phyloP scores from a whole-genome alignment of 2,113 vertebrate genomes.

The Ginglymostoma cirratum region DNA sequence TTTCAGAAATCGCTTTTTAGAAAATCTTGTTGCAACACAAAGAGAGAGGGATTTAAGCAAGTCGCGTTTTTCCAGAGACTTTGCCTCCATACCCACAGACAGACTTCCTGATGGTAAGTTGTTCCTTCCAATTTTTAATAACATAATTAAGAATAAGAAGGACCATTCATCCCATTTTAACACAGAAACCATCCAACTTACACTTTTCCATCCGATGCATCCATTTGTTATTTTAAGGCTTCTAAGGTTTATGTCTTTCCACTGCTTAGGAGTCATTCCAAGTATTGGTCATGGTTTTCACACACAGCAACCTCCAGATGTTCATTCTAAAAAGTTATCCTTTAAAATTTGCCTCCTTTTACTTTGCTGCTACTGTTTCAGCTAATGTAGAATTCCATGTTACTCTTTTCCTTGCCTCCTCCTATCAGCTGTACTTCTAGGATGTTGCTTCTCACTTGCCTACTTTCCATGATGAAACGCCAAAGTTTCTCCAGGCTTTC shows the following conservation, averaged over 20 bases:
- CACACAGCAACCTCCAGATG: background rate
- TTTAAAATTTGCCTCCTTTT: background rate
- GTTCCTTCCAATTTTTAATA: background rate
- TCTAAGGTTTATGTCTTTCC: background rate
- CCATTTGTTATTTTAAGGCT: background rate
- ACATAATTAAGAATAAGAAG: background rate
- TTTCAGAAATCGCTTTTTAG: conserved; percentile 77
- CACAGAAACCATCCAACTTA: background rate
- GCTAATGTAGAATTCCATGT: background rate
- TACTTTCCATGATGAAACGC: background rate
- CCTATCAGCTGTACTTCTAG: background rate
- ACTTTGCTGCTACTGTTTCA: background rate
- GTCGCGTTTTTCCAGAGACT: background rate
- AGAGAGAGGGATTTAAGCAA: conserved; percentile 57
- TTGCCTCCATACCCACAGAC: background rate
- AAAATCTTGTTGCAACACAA: conserved; percentile 67
- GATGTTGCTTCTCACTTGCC: background rate
- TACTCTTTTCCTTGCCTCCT: background rate
- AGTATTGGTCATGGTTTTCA: background rate
- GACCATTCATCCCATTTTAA: background rate
- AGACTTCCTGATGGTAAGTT: conserved; percentile 7
- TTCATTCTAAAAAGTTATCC: background rate
- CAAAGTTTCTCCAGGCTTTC: background rate
- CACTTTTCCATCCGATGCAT: background rate
- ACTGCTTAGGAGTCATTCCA: background rate